Percentiles rank a stretch among this genome's conserved stretches.
These are phyloP conservation scores for Herpetotheres cachinnans DNA, from an alignment of 2,113 vertebrate genomes.

Conservation along the genomic window DNA sequence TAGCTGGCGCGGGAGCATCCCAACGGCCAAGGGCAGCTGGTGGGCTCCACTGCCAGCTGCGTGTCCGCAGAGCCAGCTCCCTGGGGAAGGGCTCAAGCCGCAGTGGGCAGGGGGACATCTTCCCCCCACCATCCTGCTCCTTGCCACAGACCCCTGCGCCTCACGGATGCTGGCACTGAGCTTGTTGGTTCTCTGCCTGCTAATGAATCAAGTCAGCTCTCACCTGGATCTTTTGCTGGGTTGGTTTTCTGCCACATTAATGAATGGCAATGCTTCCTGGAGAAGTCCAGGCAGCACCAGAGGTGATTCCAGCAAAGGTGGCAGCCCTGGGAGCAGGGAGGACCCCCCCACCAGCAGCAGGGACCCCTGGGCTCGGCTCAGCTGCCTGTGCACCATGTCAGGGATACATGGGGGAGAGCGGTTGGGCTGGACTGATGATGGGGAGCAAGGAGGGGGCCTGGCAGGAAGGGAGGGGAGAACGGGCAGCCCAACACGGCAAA, in stretches of 20 bases:
- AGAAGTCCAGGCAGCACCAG: background rate
- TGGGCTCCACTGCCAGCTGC: background rate
- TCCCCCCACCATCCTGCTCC: fast-evolving
- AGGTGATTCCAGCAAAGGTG: fast-evolving
- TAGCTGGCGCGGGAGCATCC: background rate
- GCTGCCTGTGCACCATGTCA: fast-evolving
- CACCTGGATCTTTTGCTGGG: background rate
- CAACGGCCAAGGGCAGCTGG: background rate
- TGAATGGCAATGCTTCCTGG: background rate
- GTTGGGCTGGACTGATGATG: background rate
- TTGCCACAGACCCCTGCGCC: background rate
- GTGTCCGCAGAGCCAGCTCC: fast-evolving
- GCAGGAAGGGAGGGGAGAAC: background rate
- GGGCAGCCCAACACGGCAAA: fast-evolving
- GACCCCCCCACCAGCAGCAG: background rate
- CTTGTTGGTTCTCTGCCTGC: background rate
- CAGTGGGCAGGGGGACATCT: fast-evolving
- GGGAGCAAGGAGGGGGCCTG: background rate
- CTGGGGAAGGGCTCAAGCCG: fast-evolving
- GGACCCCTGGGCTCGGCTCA: background rate
- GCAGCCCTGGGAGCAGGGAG: background rate
- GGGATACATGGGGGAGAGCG: fast-evolving
- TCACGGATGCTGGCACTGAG: background rate
- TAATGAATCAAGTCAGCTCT: background rate
- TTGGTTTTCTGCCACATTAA: background rate